Conservation (phyloP, 2,888 invertebrate genomes). For the Coremacera marginata region DNA sequence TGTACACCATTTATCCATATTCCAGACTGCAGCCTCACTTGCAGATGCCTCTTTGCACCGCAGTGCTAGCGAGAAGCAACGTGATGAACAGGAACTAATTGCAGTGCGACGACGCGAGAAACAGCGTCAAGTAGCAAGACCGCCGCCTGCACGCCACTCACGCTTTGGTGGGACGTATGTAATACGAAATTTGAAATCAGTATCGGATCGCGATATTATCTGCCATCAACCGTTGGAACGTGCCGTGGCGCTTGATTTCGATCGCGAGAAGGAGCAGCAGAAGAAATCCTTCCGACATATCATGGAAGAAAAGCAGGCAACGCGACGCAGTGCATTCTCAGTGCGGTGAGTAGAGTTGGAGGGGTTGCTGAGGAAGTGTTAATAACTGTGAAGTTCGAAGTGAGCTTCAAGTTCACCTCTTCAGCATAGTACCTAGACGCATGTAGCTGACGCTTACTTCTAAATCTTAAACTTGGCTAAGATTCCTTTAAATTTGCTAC, state of each 20-base stretch:
- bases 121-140: conserved; percentile 64
- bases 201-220: conserved; percentile 89
- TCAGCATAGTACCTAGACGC: background rate
- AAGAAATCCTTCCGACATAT: conserved; percentile 81
- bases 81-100: conserved; percentile 85
- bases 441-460: conserved; percentile 4
- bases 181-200: conserved; percentile 92
- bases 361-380: background rate
- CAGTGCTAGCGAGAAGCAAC: conserved; percentile 83
- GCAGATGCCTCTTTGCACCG: conserved; percentile 82
- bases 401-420: background rate
- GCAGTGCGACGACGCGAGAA: conserved; percentile 81
- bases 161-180: conserved; percentile 95
- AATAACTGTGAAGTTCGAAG: background rate
- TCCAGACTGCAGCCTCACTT: conserved; percentile 76
- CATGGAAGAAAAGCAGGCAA: conserved; percentile 75
- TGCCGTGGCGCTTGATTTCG: conserved; percentile 83
- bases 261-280: conserved; percentile 79
- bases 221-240: conserved; percentile 88
- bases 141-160: conserved; percentile 77
- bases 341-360: conserved; percentile 72
- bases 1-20: conserved; percentile 45
- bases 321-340: conserved; percentile 88
- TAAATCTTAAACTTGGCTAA: conserved; percentile 4
- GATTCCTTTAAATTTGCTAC: background rate